Evolutionary conservation across 2,888 invertebrate species (phyloP).

Genomic region (Monopis laevigella): DNA sequence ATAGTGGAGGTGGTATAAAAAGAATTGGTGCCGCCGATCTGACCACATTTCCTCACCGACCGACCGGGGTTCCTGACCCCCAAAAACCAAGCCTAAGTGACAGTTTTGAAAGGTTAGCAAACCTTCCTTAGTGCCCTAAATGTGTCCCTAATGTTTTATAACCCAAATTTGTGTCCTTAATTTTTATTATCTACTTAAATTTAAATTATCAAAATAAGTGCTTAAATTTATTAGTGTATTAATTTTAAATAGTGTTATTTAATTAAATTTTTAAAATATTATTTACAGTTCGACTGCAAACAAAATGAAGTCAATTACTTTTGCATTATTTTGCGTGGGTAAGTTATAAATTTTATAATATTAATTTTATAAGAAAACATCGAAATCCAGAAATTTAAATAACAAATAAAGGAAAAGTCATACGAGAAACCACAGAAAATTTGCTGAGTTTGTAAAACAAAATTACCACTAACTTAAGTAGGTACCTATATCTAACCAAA

Average conservation of each 20-base stretch:
- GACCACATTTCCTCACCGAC: conserved; percentile 50
- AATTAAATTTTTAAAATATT: conserved; percentile 20
- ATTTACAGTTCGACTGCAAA: conserved; percentile 54
- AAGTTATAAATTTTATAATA: too few species aligned
- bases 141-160: conserved; percentile 2
- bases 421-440: too few species aligned
- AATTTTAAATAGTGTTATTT: conserved; percentile 16
- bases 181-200: too few species aligned
- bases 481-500: too few species aligned
- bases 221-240: conserved; percentile 16
- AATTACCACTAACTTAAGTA: too few species aligned
- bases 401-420: too few species aligned
- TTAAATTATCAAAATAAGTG: too few species aligned
- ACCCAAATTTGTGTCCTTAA: conserved; percentile 1
- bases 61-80: conserved; percentile 16
- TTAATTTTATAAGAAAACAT: too few species aligned
- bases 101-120: conserved; percentile 56
- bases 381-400: too few species aligned
- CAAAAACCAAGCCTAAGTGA: conserved; percentile 27
- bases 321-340: conserved; percentile 47
- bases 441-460: too few species aligned
- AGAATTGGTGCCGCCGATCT: conserved; percentile 20
- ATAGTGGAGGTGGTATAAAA: conserved; percentile 3
- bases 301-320: conserved; percentile 43
- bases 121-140: too few species aligned